Conservation (phyloP, 2,113 vertebrate species). For the Melanocharis versteri region DNA sequence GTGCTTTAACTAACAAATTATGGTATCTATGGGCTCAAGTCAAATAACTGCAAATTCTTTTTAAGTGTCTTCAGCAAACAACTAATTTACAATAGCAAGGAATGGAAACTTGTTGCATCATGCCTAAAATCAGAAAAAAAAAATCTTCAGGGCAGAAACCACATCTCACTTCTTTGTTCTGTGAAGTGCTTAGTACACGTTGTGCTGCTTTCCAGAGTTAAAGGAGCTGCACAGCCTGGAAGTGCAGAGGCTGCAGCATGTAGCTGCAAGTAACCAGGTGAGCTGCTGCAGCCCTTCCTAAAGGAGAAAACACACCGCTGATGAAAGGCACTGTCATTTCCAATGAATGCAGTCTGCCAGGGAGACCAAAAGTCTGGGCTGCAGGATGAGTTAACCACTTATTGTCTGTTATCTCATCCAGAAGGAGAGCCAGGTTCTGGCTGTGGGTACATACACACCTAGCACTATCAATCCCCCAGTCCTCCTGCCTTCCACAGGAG, state of each 20-base stretch:
- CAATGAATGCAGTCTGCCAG: not conserved
- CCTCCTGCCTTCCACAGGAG: not conserved
- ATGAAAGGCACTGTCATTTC: not conserved
- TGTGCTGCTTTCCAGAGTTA: not conserved
- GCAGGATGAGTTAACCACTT: not conserved
- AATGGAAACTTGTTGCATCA: slow-evolving; percentile 37
- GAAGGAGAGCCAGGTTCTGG: not conserved
- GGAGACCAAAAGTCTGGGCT: not conserved
- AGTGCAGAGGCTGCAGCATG: slow-evolving; percentile 7
- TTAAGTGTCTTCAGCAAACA: not conserved
- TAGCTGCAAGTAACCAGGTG: slow-evolving; percentile 8
- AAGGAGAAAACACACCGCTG: not conserved
- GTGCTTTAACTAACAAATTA: slow-evolving; percentile 9
- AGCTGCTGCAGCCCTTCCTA: slow-evolving; percentile 1
- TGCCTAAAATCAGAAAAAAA: not conserved
- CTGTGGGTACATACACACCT: not conserved
- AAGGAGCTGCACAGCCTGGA: not conserved
- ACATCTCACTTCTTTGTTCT: slow-evolving; percentile 1
- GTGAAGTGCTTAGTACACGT: not conserved
- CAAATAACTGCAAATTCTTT: not conserved
- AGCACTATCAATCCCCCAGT: not conserved
- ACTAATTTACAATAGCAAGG: not conserved
- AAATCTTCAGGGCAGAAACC: not conserved
- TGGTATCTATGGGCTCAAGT: not conserved
- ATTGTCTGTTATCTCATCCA: not conserved